Percentiles rank a stretch among this genome's conserved stretches.
These are phyloP conservation scores for Caenorhabditis sp. DNA, from an alignment of 2,888 invertebrate genomes.

Conservation along the genomic window DNA sequence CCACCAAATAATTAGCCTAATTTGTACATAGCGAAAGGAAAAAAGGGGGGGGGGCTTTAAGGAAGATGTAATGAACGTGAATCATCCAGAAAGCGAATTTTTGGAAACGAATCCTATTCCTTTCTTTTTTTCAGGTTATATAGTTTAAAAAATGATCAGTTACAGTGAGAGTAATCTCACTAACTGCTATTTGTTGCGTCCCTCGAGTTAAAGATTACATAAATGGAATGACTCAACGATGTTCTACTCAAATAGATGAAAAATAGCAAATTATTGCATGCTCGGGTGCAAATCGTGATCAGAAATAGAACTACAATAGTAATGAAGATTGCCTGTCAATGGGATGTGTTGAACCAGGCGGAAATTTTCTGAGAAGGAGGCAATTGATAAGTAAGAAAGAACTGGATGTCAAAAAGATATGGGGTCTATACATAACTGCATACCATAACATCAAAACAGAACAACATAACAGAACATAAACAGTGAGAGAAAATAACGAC, in stretches of 20 bases:
- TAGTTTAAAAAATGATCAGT: no score
- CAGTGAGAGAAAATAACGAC: conserved; percentile 35
- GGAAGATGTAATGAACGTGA: conserved; percentile 38
- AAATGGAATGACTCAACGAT: neutral
- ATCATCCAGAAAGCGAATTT: conserved; percentile 22
- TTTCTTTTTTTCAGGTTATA: no score
- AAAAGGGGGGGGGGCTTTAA: conserved; percentile 25
- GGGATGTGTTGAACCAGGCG: conserved; percentile 18
- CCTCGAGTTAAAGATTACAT: neutral
- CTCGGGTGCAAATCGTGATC: neutral
- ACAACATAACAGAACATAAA: conserved; percentile 52
- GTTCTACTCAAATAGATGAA: neutral
- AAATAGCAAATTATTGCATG: neutral
- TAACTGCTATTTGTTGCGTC: neutral
- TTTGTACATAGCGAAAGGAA: conserved; percentile 14
- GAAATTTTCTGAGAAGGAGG: conserved; percentile 20
- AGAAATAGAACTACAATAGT: conserved; percentile 20
- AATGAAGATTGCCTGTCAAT: neutral
- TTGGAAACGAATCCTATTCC: no score
- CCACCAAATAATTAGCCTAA: conserved; percentile 47
- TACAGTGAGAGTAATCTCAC: no score
- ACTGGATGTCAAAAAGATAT: conserved; percentile 48
- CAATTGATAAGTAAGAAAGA: conserved; percentile 31
- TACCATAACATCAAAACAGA: conserved; percentile 55
- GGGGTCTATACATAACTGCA: conserved; percentile 47